A percentile compares a stretch with the other conserved stretches of the same genome.
These are phyloP conservation scores for Cloeon dipterum DNA, from an alignment of 2,888 invertebrate genomes.

Conservation along the genomic window DNA sequence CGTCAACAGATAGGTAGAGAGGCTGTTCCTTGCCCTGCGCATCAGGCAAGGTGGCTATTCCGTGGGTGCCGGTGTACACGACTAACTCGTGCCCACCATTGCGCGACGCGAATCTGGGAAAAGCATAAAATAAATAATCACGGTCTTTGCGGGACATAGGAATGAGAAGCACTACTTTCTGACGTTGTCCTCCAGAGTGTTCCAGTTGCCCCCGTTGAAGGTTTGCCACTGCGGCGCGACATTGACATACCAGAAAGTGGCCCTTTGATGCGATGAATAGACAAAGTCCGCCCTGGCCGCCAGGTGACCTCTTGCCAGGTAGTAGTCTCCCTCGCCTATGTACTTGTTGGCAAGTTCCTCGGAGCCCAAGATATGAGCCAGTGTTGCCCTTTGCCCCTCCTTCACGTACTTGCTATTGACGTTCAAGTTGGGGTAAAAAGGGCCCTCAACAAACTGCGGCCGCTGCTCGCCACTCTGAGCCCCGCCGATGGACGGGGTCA, in stretches of 20 bases:
- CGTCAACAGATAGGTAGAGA: constrained; percentile 3
- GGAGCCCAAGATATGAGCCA: neutral
- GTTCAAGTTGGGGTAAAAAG: neutral
- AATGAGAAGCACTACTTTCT: too few relatives aligned
- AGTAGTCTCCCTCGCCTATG: constrained; percentile 10
- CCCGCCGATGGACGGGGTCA: neutral
- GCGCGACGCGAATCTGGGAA: too few relatives aligned
- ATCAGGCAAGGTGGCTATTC: constrained; percentile 2
- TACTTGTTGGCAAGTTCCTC: neutral
- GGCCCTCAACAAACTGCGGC: neutral
- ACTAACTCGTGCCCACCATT: neutral
- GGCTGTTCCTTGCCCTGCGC: neutral
- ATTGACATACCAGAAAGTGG: constrained; percentile 39
- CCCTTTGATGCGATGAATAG: constrained; percentile 28
- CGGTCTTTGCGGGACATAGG: too few relatives aligned
- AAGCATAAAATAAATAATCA: too few relatives aligned
- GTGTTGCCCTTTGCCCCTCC: constrained; percentile 1
- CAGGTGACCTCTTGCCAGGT: constrained; percentile 33
- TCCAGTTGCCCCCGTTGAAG: constrained; percentile 35
- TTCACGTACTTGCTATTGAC: neutral
- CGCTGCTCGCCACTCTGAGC: neutral
- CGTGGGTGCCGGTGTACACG: constrained; percentile 3
- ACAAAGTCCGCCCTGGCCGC: constrained; percentile 35
- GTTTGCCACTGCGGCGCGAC: constrained; percentile 41
- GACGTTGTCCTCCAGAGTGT: constrained; percentile 8